Percentiles rank a stretch among this genome's conserved stretches.
phyloP scores from a whole-genome alignment of 2,888 invertebrate species.

The Oithona nana region DNA sequence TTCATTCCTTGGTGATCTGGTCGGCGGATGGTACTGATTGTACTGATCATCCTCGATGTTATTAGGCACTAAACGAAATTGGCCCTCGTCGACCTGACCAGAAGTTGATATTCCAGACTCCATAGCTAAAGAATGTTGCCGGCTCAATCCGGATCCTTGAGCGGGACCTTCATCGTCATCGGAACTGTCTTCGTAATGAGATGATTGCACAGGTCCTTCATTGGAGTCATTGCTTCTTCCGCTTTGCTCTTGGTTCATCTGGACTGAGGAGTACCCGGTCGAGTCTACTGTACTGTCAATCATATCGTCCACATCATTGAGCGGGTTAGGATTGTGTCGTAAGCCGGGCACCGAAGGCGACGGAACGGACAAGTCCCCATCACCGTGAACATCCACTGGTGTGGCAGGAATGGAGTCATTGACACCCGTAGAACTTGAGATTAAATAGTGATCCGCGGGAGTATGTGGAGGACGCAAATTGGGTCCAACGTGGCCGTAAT shows the following conservation, averaged over 20 bases:
- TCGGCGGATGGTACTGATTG: background rate
- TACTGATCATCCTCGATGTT: background rate
- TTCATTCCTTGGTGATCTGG: background rate
- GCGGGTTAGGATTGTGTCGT: background rate
- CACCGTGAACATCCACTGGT: background rate
- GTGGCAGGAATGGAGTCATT: background rate
- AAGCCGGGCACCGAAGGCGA: background rate
- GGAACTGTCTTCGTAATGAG: background rate
- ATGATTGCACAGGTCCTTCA: background rate
- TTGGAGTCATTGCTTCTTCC: too few species aligned
- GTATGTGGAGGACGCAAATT: conserved; percentile 19
- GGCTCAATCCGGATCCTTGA: too few species aligned
- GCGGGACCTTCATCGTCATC: background rate
- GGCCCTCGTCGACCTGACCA: conserved; percentile 3
- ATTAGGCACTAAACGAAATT: background rate
- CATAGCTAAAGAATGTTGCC: background rate
- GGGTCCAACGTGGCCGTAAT: background rate
- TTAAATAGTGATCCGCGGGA: conserved; percentile 20
- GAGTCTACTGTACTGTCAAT: conserved; percentile 20
- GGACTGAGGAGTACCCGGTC: conserved; percentile 21
- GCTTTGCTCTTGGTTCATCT: too few species aligned
- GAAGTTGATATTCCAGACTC: background rate
- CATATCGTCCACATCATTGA: background rate
- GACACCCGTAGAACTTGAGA: conserved; percentile 21
- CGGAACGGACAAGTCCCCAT: background rate